Conservation (phyloP, 2,888 invertebrate species). For the Lycia hirtaria region DNA sequence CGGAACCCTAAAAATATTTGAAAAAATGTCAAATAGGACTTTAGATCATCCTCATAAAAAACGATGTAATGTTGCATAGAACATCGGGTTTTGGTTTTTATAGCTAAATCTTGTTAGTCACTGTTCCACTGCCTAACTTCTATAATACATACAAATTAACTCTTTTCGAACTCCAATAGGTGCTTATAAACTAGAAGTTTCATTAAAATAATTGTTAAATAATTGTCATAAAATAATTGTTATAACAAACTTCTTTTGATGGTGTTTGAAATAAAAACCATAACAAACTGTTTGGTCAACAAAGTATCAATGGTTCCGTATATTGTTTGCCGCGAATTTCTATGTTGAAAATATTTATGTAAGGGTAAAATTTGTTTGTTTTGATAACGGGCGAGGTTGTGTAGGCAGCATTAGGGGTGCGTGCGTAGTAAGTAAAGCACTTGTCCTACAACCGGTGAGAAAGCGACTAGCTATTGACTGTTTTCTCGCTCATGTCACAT, state of each 20-base stretch:
- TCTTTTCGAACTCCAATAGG: background rate
- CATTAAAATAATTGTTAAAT: slow-evolving; percentile 1
- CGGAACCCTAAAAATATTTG: too few relatives aligned
- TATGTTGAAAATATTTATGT: slow-evolving; percentile 22
- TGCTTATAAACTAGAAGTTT: background rate
- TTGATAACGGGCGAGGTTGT: slow-evolving; percentile 41
- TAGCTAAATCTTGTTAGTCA: too few relatives aligned
- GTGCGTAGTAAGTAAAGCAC: too few relatives aligned
- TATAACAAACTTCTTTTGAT: background rate
- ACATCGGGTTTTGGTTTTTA: too few relatives aligned
- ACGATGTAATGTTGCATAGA: too few relatives aligned
- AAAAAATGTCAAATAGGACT: too few relatives aligned
- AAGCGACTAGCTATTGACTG: too few relatives aligned
- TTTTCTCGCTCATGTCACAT: too few relatives aligned
- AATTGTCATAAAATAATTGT: background rate
- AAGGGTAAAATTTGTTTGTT: slow-evolving; percentile 47
- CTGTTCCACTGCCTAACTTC: too few relatives aligned
- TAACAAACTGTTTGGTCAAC: background rate
- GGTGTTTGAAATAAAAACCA: slow-evolving; percentile 11
- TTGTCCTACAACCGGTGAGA: too few relatives aligned
- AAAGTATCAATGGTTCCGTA: slow-evolving; percentile 11
- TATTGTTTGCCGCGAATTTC: slow-evolving; percentile 6
- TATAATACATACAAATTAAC: too few relatives aligned
- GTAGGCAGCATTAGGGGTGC: slow-evolving; percentile 23
- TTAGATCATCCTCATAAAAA: too few relatives aligned